A percentile compares a stretch with the other conserved stretches of the same genome.
Conservation (phyloP, 1,140 invertebrate genomes). For the Yoshiicerus persimilis region DNA sequence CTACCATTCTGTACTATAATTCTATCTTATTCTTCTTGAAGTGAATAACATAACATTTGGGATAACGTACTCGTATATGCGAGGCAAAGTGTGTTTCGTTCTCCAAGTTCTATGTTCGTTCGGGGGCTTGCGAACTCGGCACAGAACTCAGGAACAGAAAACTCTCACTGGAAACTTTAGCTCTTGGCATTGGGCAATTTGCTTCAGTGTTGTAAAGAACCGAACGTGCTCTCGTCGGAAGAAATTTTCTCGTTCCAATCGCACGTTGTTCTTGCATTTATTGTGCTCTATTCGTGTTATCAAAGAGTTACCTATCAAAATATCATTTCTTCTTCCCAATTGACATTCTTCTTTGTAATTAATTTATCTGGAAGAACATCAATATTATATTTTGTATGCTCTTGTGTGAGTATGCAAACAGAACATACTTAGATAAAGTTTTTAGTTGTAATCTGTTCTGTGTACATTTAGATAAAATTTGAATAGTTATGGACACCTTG, state of each 20-base stretch:
- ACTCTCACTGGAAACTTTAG: neutral
- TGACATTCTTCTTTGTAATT: neutral
- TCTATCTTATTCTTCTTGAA: neutral
- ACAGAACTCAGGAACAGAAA: neutral
- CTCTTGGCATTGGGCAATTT: slow-evolving; percentile 10
- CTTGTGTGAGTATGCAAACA: neutral
- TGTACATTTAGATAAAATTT: neutral
- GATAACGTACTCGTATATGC: neutral
- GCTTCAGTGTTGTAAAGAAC: neutral
- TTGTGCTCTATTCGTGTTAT: neutral
- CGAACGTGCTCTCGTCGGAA: neutral
- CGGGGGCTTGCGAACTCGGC: neutral
- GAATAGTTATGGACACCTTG: too few relatives aligned
- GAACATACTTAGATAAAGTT: neutral
- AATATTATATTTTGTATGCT: neutral
- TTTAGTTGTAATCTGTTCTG: neutral
- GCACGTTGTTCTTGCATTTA: neutral
- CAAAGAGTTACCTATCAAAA: neutral
- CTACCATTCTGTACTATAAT: neutral
- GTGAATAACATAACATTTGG: neutral
- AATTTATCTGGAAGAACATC: neutral
- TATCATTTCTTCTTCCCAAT: neutral
- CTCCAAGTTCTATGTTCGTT: neutral
- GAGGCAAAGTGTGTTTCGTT: neutral
- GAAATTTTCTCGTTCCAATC: slow-evolving; percentile 4